A percentile compares a stretch with the other conserved stretches of the same genome.
Evolutionary conservation across 2,888 invertebrate genomes (phyloP).

Genomic region (Pachymerium ferrugineum): DNA sequence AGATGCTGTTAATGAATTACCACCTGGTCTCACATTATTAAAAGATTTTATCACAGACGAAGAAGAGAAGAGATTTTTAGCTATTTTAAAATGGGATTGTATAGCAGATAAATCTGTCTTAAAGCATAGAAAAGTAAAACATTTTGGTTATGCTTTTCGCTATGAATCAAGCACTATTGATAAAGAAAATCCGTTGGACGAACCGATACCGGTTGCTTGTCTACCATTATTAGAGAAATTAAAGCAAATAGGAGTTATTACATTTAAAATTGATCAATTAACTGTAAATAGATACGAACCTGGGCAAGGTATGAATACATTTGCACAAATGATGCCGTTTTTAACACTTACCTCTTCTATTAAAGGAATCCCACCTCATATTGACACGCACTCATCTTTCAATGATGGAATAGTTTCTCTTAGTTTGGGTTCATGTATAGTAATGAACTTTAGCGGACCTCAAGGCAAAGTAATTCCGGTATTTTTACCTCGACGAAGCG

Average conservation of each 20-base stretch:
- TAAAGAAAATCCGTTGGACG: conserved; percentile 58
- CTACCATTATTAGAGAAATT: conserved; percentile 60
- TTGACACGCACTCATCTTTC: conserved; percentile 93
- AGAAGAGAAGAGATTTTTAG: conserved; percentile 61
- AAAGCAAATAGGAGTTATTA: conserved; percentile 45
- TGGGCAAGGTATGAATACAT: conserved; percentile 63
- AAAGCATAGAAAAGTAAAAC: conserved; percentile 79
- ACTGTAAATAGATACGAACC: conserved; percentile 78
- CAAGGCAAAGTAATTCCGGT: conserved; percentile 58
- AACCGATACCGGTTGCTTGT: conserved; percentile 66
- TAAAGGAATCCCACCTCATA: conserved; percentile 85
- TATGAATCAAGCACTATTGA: conserved; percentile 84
- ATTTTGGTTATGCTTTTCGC: conserved; percentile 86
- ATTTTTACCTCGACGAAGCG: conserved; percentile 61
- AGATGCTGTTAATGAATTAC: conserved; percentile 44
- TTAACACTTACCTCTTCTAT: not conserved
- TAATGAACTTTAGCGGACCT: conserved; percentile 81
- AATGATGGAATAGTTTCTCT: conserved; percentile 79
- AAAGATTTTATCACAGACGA: conserved; percentile 63
- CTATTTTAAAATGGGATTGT: conserved; percentile 55
- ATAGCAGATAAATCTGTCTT: conserved; percentile 47
- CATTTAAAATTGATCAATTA: conserved; percentile 66
- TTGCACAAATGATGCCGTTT: not conserved
- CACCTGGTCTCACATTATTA: conserved; percentile 65
- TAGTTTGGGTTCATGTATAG: conserved; percentile 71